Conservation (phyloP, 2,888 invertebrate genomes). For the Bhutanitis thaidina region DNA sequence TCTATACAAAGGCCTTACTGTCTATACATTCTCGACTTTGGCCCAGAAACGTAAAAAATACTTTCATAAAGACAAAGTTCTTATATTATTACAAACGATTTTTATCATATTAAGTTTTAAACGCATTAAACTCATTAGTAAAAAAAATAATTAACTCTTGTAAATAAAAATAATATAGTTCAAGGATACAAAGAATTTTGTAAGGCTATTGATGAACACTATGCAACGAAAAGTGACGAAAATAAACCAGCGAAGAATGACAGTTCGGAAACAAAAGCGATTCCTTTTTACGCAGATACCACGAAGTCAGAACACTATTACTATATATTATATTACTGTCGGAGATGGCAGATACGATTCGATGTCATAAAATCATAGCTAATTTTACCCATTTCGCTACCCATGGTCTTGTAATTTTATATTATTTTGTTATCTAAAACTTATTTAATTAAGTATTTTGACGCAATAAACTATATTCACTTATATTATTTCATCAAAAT, state of each 20-base stretch:
- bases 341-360: too few relatives aligned
- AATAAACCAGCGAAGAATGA: conserved; percentile 59
- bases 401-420: too few relatives aligned
- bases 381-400: too few relatives aligned
- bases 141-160: conserved; percentile 23
- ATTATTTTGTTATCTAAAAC: too few relatives aligned
- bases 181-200: conserved; percentile 65
- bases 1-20: conserved; percentile 42
- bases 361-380: too few relatives aligned
- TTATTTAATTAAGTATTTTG: too few relatives aligned
- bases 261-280: conserved; percentile 33
- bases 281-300: conserved; percentile 22
- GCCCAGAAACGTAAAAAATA: conserved; percentile 50
- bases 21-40: conserved; percentile 61
- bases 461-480: too few relatives aligned
- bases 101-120: conserved; percentile 20
- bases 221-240: conserved; percentile 59
- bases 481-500: too few relatives aligned
- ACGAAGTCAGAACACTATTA: too few relatives aligned
- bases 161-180: conserved; percentile 36
- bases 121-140: conserved; percentile 24
- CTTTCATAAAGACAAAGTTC: conserved; percentile 41
- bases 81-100: conserved; percentile 47
- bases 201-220: conserved; percentile 39
- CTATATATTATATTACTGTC: too few relatives aligned